Evolutionary conservation across 2,113 vertebrate genomes (phyloP).

Genomic region (Neogobius melanostomus): DNA sequence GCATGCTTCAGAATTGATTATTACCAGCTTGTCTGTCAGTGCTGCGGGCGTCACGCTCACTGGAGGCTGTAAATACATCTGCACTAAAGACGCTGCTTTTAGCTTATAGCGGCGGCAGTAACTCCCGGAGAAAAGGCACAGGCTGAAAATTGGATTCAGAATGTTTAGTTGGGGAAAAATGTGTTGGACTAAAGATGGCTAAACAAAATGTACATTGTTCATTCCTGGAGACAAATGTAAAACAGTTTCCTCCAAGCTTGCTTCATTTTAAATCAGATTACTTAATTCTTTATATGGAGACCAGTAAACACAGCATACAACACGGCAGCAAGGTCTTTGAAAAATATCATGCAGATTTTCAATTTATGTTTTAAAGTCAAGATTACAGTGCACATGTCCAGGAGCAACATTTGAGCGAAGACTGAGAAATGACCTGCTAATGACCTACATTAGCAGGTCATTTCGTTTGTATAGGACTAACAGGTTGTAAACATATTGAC

Average conservation of each 20-base stretch:
- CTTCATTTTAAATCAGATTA: conserved; percentile 2
- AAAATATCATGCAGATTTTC: too few relatives aligned
- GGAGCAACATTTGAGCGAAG: too few relatives aligned
- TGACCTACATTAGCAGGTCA: too few relatives aligned
- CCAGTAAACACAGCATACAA: not conserved
- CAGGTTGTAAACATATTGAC: too few relatives aligned
- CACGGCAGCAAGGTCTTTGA: not conserved
- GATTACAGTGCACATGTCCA: too few relatives aligned
- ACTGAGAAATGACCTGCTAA: too few relatives aligned
- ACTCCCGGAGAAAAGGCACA: conserved; percentile 7
- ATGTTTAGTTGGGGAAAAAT: conserved; percentile 1
- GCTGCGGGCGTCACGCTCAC: conserved; percentile 32
- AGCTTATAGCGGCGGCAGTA: conserved; percentile 3
- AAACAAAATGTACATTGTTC: conserved; percentile 10
- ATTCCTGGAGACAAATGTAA: conserved; percentile 5
- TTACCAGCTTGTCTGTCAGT: conserved; percentile 52
- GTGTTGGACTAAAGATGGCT: not conserved
- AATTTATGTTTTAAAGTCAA: too few relatives aligned
- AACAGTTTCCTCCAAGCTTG: conserved; percentile 10
- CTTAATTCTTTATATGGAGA: conserved; percentile 11
- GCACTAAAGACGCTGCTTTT: conserved; percentile 29
- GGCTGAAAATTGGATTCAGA: conserved; percentile 19
- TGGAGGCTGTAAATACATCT: conserved; percentile 28
- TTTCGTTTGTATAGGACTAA: too few relatives aligned
- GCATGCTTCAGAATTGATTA: conserved; percentile 61